Evolutionary conservation across 2,888 invertebrate species (phyloP).

Genomic region (Eilema sororculum): DNA sequence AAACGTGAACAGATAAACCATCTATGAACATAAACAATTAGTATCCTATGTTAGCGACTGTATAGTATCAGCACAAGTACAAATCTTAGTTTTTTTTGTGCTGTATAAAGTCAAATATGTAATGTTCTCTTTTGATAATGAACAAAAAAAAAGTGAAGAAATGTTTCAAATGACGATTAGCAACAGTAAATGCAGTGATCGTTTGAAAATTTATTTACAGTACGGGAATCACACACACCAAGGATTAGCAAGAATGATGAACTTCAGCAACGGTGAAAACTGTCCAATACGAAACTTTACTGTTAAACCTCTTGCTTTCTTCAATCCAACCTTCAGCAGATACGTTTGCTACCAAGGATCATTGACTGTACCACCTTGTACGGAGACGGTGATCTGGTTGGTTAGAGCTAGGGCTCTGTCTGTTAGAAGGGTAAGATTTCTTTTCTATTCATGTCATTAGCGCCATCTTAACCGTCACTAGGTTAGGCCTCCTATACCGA

Average conservation of each 20-base stretch:
- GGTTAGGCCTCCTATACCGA: no score
- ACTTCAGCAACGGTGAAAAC: conserved; percentile 28
- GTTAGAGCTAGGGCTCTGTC: conserved; percentile 65
- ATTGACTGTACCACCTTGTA: conserved; percentile 71
- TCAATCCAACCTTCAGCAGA: conserved; percentile 67
- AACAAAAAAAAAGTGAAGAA: no score
- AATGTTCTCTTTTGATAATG: no score
- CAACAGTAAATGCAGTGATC: no score
- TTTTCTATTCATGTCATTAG: neutral
- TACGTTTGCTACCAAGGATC: conserved; percentile 77
- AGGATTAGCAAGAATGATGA: conserved; percentile 57
- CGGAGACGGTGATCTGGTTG: conserved; percentile 73
- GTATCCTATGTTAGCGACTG: no score
- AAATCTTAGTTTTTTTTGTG: no score
- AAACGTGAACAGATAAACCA: no score
- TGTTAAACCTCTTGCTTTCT: conserved; percentile 53
- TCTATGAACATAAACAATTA: no score
- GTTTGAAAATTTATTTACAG: conserved; percentile 61
- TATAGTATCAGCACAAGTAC: no score
- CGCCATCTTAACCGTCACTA: neutral
- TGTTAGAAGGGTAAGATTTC: conserved; percentile 65
- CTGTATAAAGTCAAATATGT: no score
- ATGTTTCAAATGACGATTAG: no score
- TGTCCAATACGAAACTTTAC: conserved; percentile 20
- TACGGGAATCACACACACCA: conserved; percentile 61